Percentiles rank a stretch among this genome's conserved stretches.
phyloP scores from a whole-genome alignment of 1,140 invertebrate genomes.

The Papilio glaucus region DNA sequence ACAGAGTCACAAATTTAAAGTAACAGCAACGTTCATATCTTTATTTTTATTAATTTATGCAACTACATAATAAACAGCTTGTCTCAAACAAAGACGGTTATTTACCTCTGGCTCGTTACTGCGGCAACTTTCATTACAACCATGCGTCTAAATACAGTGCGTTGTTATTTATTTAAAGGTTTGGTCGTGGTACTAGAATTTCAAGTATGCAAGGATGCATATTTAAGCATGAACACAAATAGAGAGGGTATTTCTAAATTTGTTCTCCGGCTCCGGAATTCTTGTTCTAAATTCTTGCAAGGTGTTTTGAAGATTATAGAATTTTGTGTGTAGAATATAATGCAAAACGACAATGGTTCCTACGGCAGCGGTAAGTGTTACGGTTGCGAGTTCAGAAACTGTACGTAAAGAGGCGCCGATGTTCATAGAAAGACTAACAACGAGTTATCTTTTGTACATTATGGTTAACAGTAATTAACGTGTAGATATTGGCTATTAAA shows the following conservation, averaged over 20 bases:
- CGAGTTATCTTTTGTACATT: conserved; percentile 69
- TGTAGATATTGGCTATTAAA: conserved; percentile 76
- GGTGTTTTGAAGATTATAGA: conserved; percentile 4
- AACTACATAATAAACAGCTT: conserved; percentile 4
- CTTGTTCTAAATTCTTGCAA: conserved; percentile 35
- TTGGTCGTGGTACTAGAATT: conserved; percentile 40
- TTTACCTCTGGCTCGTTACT: conserved; percentile 46
- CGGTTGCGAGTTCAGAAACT: conserved; percentile 32
- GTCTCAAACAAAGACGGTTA: conserved; percentile 42
- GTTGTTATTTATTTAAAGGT: conserved; percentile 43
- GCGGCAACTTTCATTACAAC: conserved; percentile 46
- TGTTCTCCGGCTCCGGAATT: conserved; percentile 32
- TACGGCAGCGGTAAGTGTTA: conserved; percentile 72
- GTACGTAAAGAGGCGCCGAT: background rate
- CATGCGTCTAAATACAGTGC: conserved; percentile 50
- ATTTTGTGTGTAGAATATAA: conserved; percentile 45
- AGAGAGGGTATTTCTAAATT: conserved; percentile 43
- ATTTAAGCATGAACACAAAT: too few species aligned
- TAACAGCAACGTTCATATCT: conserved; percentile 15
- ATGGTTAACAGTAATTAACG: conserved; percentile 66
- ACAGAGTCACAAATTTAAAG: conserved; percentile 6
- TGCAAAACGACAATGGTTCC: conserved; percentile 73
- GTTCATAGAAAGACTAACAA: conserved; percentile 47
- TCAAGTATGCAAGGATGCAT: too few species aligned
- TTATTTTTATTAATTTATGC: conserved; percentile 9